Evolutionary conservation across 2,888 invertebrate species (phyloP), one percentile per base, ranked within the genome.

Genomic region (Dolomedes plantarius): DNA sequence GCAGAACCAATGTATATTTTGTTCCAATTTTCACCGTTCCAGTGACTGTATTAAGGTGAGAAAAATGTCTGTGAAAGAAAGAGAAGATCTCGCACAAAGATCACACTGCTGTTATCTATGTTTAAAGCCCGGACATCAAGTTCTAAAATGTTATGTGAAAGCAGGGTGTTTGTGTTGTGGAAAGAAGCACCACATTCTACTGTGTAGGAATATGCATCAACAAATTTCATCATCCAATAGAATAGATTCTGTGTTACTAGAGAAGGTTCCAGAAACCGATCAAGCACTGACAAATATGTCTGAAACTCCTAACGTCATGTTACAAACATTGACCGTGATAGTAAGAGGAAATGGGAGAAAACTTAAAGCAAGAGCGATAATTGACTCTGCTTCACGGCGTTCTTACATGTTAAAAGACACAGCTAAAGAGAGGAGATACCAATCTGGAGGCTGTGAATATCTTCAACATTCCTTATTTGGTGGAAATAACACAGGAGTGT

Each of bases 351-450:
- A 36, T 36, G 36, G 36, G 11, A 36, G 11, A 11, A 36, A 11
- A 36, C 36, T 36, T 6, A 36, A 36, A 11, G 11, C 36, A 5
- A 36, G 36, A 36, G 11, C 11, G 11, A 36, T 11, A 11, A 11
- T 36, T 56, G 56, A 56, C 27, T 56, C 56, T 56, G n/a, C 56
- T n/a, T 56, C 56, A 1, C 56, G 56, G 19, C n/a, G 56, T 9
- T 56, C 56, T 23, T 56, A 56, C 19, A n/a, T 56, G n/a, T 19
- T 56, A 13, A n/a, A n/a, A 23, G 19, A 56, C 56, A 56, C 56
- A 9, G 56, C n/a, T 6, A 56, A 56, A 23, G 19, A 56, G 56
- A 56, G 56, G 56, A 56, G 56, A 19, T 56, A 56, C 19, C 3
- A 11, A 56, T 56, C 1, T 1, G 1, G 0, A 9, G 23, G 56